Conservation (phyloP, 1,140 invertebrate species). For the Ips typographus region DNA sequence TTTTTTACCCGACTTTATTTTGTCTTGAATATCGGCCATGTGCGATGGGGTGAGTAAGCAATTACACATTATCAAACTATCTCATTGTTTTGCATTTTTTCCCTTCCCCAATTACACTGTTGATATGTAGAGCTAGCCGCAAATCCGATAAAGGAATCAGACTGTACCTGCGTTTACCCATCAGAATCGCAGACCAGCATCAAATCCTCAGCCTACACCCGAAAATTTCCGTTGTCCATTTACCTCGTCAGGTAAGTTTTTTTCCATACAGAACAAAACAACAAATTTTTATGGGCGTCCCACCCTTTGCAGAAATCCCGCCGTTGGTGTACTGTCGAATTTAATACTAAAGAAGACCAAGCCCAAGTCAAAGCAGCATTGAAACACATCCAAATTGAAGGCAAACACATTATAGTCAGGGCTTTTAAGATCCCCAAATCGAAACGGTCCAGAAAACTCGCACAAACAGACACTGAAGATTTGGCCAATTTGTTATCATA, state of each 20-base stretch:
- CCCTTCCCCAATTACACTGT: not conserved
- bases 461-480: not conserved
- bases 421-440: conserved; percentile 6
- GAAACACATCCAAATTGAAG: conserved; percentile 19
- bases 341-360: conserved; percentile 22
- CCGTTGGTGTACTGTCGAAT: conserved; percentile 37
- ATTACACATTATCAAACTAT: too few species aligned
- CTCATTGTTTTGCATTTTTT: too few species aligned
- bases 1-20: too few species aligned
- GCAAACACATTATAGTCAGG: conserved; percentile 23
- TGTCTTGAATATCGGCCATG: too few species aligned
- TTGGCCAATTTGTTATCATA: conserved; percentile 4
- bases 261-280: too few species aligned
- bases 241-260: conserved; percentile 33
- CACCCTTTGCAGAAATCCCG: conserved; percentile 32
- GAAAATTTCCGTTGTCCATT: conserved; percentile 15
- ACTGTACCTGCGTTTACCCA: conserved; percentile 33
- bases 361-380: conserved; percentile 12
- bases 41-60: too few species aligned
- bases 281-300: too few species aligned
- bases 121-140: not conserved
- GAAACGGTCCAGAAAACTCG: not conserved
- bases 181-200: conserved; percentile 31
- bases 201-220: conserved; percentile 32
- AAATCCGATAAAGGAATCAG: not conserved